Evolutionary conservation across 2,888 invertebrate genomes (phyloP).

Genomic region (Cataglyphis albicans): DNA sequence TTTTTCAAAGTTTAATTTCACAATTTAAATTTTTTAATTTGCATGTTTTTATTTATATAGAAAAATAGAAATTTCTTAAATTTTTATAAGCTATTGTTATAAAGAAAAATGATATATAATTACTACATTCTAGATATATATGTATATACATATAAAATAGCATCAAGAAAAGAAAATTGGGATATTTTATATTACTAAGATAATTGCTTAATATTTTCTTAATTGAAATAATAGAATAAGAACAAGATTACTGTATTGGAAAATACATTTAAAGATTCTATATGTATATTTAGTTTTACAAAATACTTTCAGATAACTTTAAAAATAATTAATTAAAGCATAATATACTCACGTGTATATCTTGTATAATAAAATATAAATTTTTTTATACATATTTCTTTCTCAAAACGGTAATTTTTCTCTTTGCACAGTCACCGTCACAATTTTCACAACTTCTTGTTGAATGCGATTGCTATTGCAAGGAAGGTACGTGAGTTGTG

Average conservation of each 20-base stretch:
- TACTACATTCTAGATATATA: background rate
- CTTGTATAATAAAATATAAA: background rate
- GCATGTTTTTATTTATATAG: background rate
- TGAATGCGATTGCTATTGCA: slow-evolving; percentile 7
- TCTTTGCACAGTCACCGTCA: background rate
- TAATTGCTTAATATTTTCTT: background rate
- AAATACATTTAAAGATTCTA: slow-evolving; percentile 10
- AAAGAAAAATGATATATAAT: background rate
- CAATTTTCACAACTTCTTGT: slow-evolving; percentile 21
- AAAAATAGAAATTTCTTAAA: background rate
- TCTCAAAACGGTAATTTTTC: background rate
- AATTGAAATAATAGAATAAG: background rate
- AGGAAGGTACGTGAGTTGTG: slow-evolving; percentile 16
- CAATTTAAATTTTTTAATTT: background rate
- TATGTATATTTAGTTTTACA: background rate
- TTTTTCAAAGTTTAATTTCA: background rate
- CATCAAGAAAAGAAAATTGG: background rate
- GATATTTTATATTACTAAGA: background rate
- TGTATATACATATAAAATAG: background rate
- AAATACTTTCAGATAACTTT: background rate
- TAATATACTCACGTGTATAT: background rate
- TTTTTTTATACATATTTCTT: background rate
- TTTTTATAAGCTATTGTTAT: background rate
- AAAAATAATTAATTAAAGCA: background rate
- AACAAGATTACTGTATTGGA: background rate